Conservation (phyloP, 2,113 vertebrate genomes). For the Morone chrysops region DNA sequence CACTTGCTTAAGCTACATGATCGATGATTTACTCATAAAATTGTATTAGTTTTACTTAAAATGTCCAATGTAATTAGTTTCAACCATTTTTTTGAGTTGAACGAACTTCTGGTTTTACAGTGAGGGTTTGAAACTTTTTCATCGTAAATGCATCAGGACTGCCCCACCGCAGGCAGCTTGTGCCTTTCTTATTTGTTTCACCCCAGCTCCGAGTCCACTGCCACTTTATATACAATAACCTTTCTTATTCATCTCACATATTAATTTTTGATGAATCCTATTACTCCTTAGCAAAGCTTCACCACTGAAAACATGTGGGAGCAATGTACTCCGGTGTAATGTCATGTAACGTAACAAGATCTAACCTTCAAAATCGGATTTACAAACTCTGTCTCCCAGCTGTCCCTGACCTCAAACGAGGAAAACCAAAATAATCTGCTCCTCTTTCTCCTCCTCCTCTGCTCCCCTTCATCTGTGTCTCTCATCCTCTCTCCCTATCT, state of each 20-base stretch:
- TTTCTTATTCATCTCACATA: neutral
- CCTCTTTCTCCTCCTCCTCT: neutral
- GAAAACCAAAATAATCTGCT: conserved; percentile 34
- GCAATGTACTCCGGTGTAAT: neutral
- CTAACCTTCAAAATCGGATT: neutral
- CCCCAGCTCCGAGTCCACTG: too few species aligned
- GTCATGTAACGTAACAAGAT: neutral
- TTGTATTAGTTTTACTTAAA: too few species aligned
- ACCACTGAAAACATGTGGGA: neutral
- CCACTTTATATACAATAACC: too few species aligned
- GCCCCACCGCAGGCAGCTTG: too few species aligned
- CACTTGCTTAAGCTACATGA: too few species aligned
- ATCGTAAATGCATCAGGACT: too few species aligned
- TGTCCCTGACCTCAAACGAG: conserved; percentile 24
- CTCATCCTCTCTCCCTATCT: conserved; percentile 1
- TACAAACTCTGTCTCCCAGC: neutral
- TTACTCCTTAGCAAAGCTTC: neutral
- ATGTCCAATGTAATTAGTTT: too few species aligned
- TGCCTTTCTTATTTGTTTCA: too few species aligned
- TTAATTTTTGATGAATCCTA: neutral
- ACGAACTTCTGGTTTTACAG: too few species aligned
- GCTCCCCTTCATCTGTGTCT: neutral
- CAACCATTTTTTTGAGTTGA: too few species aligned
- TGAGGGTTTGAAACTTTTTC: too few species aligned
- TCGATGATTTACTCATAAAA: too few species aligned